Percentiles rank a stretch among this genome's conserved stretches.
These are phyloP conservation scores for Drosophila busckii DNA, from an alignment of 1,140 invertebrate genomes.

Conservation along the genomic window DNA sequence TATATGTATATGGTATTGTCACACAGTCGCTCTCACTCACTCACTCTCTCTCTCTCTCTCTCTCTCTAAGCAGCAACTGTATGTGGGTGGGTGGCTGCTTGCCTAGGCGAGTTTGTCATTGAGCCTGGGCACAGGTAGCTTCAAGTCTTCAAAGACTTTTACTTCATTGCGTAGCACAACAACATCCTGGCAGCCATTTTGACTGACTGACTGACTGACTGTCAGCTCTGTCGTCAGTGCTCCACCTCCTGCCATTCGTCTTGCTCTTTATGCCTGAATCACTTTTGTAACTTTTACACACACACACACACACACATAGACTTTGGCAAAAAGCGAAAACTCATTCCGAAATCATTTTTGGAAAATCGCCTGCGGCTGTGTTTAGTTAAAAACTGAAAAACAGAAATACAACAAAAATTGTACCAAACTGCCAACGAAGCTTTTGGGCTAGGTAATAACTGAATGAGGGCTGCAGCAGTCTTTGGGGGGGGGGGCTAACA, in stretches of 20 bases:
- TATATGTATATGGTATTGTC: too few relatives aligned
- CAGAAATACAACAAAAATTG: slow-evolving; percentile 61
- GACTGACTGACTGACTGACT: slow-evolving; percentile 43
- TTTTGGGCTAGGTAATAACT: too few relatives aligned
- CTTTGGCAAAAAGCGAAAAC: slow-evolving; percentile 32
- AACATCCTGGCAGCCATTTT: slow-evolving; percentile 58
- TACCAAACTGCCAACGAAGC: slow-evolving; percentile 8
- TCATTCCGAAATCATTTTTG: slow-evolving; percentile 71
- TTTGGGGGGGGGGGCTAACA: background rate
- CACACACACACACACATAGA: background rate
- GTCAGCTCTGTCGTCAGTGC: background rate
- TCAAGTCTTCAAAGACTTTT: slow-evolving; percentile 48
- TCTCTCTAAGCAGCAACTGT: too few relatives aligned
- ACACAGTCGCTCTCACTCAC: background rate
- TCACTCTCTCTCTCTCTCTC: background rate
- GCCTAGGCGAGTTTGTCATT: slow-evolving; percentile 47
- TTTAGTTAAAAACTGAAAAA: slow-evolving; percentile 72
- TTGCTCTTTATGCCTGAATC: slow-evolving; percentile 64
- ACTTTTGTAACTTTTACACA: slow-evolving; percentile 65
- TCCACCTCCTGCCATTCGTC: slow-evolving; percentile 14
- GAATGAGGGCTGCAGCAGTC: too few relatives aligned
- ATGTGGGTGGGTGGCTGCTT: too few relatives aligned
- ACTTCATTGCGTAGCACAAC: slow-evolving; percentile 46
- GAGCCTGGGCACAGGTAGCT: slow-evolving; percentile 42
- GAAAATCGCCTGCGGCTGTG: slow-evolving; percentile 66